Conservation (phyloP, 2,888 invertebrate genomes). For the Cheilosia vulpina region DNA sequence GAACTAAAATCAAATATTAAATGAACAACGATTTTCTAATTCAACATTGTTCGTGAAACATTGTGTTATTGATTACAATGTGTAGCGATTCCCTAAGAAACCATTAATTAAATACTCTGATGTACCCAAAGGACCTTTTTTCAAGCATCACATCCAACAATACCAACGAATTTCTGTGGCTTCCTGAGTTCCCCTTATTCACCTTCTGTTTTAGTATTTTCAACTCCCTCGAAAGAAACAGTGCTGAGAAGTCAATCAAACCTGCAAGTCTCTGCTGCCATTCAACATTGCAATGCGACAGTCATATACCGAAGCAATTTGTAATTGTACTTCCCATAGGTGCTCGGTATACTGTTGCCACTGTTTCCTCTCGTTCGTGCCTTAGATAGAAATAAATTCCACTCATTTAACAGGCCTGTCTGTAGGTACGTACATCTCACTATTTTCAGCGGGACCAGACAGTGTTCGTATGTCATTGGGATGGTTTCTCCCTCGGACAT, state of each 20-base stretch:
- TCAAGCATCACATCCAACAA: no score
- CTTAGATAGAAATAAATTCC: conserved; percentile 35
- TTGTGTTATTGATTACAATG: no score
- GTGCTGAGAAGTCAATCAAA: conserved; percentile 50
- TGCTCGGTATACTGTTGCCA: conserved; percentile 1
- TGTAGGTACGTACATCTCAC: conserved; percentile 3
- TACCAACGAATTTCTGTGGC: no score
- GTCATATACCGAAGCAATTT: conserved; percentile 54
- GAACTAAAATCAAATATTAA: no score
- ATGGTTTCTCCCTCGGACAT: no score
- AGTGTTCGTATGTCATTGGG: no score
- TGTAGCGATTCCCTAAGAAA: no score
- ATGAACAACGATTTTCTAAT: no score
- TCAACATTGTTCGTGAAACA: no score
- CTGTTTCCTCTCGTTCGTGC: neutral
- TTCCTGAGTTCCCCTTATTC: neutral
- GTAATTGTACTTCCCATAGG: conserved; percentile 49
- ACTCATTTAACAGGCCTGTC: conserved; percentile 50
- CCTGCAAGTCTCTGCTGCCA: conserved; percentile 4
- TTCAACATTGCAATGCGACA: conserved; percentile 15
- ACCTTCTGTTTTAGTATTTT: conserved; percentile 24
- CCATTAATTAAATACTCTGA: no score
- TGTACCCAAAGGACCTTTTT: no score
- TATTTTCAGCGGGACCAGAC: neutral
- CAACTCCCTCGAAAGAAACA: neutral